Conservation (phyloP, 2,888 invertebrate genomes). For the Cyaniris semiargus region DNA sequence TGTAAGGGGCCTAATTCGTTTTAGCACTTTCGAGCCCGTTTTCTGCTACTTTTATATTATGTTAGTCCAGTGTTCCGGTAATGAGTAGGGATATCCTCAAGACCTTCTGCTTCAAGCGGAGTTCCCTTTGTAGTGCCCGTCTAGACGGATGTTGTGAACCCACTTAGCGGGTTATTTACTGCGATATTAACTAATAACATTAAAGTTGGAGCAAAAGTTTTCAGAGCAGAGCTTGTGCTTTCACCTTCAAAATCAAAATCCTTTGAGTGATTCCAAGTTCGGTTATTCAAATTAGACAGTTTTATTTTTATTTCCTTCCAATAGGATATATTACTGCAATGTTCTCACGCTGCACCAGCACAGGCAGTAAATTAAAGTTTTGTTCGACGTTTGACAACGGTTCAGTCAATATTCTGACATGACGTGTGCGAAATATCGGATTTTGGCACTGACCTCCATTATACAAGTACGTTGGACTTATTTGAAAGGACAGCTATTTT, state of each 20-base stretch:
- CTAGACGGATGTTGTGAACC: constrained; percentile 47
- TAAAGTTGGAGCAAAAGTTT: neutral
- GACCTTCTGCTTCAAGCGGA: constrained; percentile 36
- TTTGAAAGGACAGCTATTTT: too few relatives aligned
- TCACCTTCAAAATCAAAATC: neutral
- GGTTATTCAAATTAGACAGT: neutral
- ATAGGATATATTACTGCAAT: too few relatives aligned
- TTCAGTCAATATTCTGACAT: too few relatives aligned
- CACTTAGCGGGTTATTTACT: constrained; percentile 1
- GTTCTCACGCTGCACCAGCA: too few relatives aligned
- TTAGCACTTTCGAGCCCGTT: neutral
- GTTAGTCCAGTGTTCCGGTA: constrained; percentile 18
- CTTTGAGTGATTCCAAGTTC: neutral
- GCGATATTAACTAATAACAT: neutral
- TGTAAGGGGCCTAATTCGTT: too few relatives aligned
- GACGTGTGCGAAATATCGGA: too few relatives aligned
- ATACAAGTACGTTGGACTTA: too few relatives aligned
- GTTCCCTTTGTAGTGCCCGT: constrained; percentile 46
- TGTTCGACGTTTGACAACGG: too few relatives aligned
- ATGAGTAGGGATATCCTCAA: constrained; percentile 30
- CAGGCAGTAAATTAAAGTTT: too few relatives aligned
- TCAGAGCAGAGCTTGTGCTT: neutral
- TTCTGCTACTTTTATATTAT: constrained; percentile 28
- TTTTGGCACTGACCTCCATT: too few relatives aligned
- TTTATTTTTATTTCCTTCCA: too few relatives aligned